These are phyloP conservation scores for Clangula hyemalis DNA, from an alignment of 2,797 vertebrate species.

Conservation along the genomic window DNA sequence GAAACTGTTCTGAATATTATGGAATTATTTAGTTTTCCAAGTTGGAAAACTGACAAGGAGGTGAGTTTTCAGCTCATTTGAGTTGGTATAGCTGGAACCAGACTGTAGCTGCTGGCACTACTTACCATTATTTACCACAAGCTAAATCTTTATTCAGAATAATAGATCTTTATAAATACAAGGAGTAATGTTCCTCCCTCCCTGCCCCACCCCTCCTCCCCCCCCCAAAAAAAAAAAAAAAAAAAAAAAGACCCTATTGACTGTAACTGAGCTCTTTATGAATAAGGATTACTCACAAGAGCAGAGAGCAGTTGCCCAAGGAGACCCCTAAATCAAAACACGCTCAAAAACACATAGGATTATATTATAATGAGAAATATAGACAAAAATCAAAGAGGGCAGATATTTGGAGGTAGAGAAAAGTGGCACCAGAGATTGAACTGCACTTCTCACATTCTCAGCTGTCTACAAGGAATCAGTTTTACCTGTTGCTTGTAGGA, in stretches of 20 bases:
- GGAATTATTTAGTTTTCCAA: conserved; percentile 14
- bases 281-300: background rate
- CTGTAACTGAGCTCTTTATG: background rate
- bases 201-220: no score
- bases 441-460: background rate
- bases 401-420: background rate
- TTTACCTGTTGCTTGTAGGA: background rate
- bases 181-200: background rate
- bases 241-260: background rate
- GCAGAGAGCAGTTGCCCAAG: background rate
- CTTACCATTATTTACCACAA: conserved; percentile 41
- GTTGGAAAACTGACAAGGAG: background rate
- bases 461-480: background rate
- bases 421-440: background rate
- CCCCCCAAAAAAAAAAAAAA: background rate
- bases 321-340: background rate
- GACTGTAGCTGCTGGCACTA: background rate
- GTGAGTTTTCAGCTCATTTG: conserved; percentile 10
- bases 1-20: conserved; percentile 7
- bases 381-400: background rate
- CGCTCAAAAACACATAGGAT: background rate
- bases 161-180: conserved; percentile 36
- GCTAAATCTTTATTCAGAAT: conserved; percentile 34
- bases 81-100: background rate
- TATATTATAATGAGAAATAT: background rate